These are phyloP conservation scores for Peromyscus aztecus DNA, from an alignment of 2,797 vertebrate species.

Conservation along the genomic window DNA sequence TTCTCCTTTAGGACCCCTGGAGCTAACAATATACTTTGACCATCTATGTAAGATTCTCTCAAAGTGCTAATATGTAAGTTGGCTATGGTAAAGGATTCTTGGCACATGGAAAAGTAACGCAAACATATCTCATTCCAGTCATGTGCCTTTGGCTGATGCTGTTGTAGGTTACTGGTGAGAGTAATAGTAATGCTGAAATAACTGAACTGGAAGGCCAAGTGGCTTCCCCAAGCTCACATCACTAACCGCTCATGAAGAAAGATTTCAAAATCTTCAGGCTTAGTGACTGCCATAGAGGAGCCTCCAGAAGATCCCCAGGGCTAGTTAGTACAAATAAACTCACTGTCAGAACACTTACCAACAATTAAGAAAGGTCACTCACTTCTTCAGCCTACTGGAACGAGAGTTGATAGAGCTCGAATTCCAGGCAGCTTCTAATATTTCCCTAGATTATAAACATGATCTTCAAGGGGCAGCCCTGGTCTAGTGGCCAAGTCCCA, in stretches of 20 bases:
- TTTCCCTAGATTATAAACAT: constrained; percentile 36
- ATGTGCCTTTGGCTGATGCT: neutral
- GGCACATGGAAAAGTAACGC: neutral
- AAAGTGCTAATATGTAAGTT: neutral
- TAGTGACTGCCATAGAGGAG: rapidly evolving
- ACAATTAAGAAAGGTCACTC: neutral
- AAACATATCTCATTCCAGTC: neutral
- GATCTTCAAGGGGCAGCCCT: neutral
- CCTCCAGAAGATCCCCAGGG: neutral
- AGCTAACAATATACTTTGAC: neutral
- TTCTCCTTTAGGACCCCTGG: neutral
- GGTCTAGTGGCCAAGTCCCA: neutral
- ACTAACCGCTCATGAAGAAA: neutral
- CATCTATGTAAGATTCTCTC: neutral
- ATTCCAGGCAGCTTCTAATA: constrained; percentile 56
- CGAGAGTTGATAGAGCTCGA: neutral
- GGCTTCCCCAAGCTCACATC: neutral
- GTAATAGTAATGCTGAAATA: neutral
- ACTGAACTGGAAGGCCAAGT: neutral
- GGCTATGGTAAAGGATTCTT: constrained; percentile 9
- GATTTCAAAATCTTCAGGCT: neutral
- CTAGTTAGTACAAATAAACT: constrained; percentile 35
- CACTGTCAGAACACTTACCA: neutral
- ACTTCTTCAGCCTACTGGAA: neutral
- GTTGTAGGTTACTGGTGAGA: neutral